Conservation (phyloP, 1,140 invertebrate genomes). For the Chrysomallon squamiferum region DNA sequence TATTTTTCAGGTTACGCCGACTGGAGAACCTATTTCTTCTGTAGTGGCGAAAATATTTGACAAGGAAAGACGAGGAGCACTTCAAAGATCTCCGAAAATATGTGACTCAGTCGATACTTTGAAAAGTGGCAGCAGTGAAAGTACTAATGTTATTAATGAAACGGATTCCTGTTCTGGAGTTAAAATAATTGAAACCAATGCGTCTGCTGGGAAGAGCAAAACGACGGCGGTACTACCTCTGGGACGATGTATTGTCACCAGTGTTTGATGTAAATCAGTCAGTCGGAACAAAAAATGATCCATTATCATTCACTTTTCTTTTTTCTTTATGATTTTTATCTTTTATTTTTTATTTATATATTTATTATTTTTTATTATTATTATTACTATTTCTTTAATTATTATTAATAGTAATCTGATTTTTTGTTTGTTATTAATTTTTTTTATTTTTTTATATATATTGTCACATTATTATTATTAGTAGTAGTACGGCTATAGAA, state of each 20-base stretch:
- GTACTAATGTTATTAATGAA: neutral
- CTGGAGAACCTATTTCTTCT: slow-evolving; percentile 2
- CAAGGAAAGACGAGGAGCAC: neutral
- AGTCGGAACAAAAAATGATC: too few relatives aligned
- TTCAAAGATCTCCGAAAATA: neutral
- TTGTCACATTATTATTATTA: too few relatives aligned
- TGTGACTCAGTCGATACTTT: neutral
- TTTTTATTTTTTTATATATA: too few relatives aligned
- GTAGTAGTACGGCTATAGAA: too few relatives aligned
- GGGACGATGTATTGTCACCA: slow-evolving; percentile 1
- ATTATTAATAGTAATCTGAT: too few relatives aligned
- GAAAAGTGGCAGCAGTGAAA: neutral
- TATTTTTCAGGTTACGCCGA: neutral
- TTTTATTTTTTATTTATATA: too few relatives aligned
- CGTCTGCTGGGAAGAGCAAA: neutral
- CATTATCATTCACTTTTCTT: too few relatives aligned
- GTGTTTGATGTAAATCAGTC: neutral
- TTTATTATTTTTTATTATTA: too few relatives aligned
- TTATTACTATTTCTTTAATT: too few relatives aligned
- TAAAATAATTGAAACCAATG: neutral
- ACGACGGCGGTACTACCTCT: neutral
- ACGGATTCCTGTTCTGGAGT: neutral
- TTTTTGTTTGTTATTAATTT: too few relatives aligned
- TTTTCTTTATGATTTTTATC: too few relatives aligned
- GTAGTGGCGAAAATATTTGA: slow-evolving; percentile 5